Percentiles rank a stretch among this genome's conserved stretches.
Conservation (phyloP, 2,888 invertebrate genomes). For the Buathra laborator region DNA sequence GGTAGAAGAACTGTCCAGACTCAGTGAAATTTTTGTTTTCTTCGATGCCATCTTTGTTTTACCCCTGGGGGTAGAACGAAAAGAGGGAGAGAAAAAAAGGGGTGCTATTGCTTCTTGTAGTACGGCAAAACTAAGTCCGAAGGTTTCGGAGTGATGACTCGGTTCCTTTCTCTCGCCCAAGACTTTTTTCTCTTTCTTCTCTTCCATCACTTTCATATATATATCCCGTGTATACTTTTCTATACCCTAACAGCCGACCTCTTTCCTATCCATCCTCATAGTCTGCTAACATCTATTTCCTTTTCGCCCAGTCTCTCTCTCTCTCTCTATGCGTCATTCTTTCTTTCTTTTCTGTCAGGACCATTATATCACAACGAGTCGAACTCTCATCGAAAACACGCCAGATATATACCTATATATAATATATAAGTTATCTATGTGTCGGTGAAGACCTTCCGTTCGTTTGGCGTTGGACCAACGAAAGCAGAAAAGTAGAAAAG, state of each 20-base stretch:
- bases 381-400: constrained; percentile 17
- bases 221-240: constrained; percentile 15
- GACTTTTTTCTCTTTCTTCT: background rate
- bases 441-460: constrained; percentile 46
- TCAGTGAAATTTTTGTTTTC: background rate
- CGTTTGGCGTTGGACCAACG: constrained; percentile 44
- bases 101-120: constrained; percentile 7
- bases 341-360: constrained; percentile 8
- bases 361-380: constrained; percentile 5
- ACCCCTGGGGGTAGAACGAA: constrained; percentile 24
- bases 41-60: constrained; percentile 18
- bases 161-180: constrained; percentile 35
- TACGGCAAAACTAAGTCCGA: constrained; percentile 5
- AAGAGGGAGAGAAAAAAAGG: background rate
- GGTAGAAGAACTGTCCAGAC: background rate
- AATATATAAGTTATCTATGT: background rate
- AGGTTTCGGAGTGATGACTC: constrained; percentile 52
- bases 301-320: background rate
- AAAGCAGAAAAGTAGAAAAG: constrained; percentile 18
- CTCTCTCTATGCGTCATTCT: background rate
- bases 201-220: background rate
- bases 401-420: background rate
- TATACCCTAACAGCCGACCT: constrained; percentile 3
- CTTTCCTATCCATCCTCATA: constrained; percentile 26
- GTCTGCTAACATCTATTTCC: constrained; percentile 1